Conservation (phyloP, 2,888 invertebrate genomes). For the Itoplectis maculator region DNA sequence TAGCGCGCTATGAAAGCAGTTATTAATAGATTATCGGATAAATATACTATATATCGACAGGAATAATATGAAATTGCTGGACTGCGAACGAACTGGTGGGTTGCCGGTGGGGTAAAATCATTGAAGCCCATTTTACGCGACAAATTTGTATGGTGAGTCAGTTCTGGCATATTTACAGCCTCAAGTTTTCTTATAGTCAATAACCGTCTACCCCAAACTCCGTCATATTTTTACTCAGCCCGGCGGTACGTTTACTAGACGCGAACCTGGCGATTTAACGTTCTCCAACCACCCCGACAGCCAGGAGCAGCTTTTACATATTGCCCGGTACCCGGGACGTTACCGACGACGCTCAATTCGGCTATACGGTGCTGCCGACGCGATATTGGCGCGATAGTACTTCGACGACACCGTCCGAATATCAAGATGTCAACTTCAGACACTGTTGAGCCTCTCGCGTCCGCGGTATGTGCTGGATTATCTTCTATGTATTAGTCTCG, state of each 20-base stretch:
- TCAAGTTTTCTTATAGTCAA: not conserved
- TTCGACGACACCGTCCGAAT: not conserved
- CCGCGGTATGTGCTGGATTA: not conserved
- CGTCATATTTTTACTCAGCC: not conserved
- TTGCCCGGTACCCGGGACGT: not conserved
- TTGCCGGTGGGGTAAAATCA: not conserved
- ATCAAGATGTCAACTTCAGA: constrained; percentile 18
- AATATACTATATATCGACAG: constrained; percentile 15
- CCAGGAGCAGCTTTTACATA: not conserved
- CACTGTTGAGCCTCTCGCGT: not conserved
- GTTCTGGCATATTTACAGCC: not conserved
- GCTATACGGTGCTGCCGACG: too few species aligned
- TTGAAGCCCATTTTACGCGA: not conserved
- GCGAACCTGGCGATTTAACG: not conserved
- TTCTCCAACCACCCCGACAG: not conserved
- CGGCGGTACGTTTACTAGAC: not conserved
- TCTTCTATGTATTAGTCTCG: not conserved
- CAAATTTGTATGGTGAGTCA: constrained; percentile 10
- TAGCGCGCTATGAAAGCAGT: constrained; percentile 8
- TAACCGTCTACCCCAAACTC: not conserved
- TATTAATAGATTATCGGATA: constrained; percentile 29
- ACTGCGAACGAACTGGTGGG: not conserved
- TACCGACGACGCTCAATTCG: not conserved
- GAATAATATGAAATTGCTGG: constrained; percentile 28
- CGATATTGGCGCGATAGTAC: not conserved